Evolutionary conservation across 2,113 vertebrate genomes (phyloP).

Genomic region (Phycodurus eques): DNA sequence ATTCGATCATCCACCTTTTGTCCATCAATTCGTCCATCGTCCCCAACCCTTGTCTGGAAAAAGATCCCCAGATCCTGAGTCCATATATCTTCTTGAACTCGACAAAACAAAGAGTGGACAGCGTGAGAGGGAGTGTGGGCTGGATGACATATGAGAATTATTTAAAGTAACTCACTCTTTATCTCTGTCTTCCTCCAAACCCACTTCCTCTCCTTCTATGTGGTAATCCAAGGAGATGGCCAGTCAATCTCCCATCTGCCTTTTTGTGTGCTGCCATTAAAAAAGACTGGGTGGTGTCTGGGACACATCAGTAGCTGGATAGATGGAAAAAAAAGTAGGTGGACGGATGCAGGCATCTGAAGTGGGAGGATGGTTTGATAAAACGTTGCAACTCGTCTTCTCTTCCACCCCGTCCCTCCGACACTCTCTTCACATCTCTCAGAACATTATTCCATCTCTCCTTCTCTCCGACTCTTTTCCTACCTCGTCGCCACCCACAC

Average conservation of each 20-base stretch:
- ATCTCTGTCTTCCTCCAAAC: conserved; percentile 35
- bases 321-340: conserved; percentile 46
- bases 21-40: conserved; percentile 42
- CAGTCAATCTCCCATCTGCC: conserved; percentile 62
- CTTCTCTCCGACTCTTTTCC: conserved; percentile 29
- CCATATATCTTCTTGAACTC: conserved; percentile 29
- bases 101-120: conserved; percentile 22
- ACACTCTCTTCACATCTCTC: conserved; percentile 38
- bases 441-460: conserved; percentile 31
- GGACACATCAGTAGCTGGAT: conserved; percentile 26
- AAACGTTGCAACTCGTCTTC: conserved; percentile 61
- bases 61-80: conserved; percentile 35
- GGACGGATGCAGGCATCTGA: conserved; percentile 55
- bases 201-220: conserved; percentile 24
- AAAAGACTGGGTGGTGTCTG: conserved; percentile 36
- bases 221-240: conserved; percentile 44
- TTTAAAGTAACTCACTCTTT: conserved; percentile 59
- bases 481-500: conserved; percentile 29
- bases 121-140: conserved; percentile 42
- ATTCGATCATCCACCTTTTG: conserved; percentile 14
- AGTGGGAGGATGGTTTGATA: conserved; percentile 59
- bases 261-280: conserved; percentile 57
- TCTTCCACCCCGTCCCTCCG: conserved; percentile 46
- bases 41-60: conserved; percentile 38
- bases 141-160: conserved; percentile 53